Conservation (phyloP, 2,888 invertebrate species). For the Sesia bembeciformis region DNA sequence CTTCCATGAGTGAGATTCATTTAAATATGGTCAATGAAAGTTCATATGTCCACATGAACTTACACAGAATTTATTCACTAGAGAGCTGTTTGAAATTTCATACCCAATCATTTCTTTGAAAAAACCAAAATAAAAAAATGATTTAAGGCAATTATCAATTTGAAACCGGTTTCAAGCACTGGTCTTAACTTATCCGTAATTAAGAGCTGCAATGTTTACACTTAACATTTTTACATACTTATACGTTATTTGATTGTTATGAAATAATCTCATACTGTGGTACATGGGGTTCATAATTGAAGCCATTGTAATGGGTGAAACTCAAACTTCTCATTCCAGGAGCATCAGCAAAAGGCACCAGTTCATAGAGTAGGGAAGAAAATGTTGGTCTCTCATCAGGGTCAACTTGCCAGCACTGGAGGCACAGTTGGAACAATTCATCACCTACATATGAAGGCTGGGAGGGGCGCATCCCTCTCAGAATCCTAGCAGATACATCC, state of each 20-base stretch:
- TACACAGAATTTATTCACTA: too few species aligned
- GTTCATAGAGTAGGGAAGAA: slow-evolving; percentile 69
- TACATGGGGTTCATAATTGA: slow-evolving; percentile 57
- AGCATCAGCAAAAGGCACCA: slow-evolving; percentile 45
- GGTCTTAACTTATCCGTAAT: too few species aligned
- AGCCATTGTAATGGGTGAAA: slow-evolving; percentile 63
- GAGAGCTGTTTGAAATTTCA: too few species aligned
- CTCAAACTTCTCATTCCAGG: slow-evolving; percentile 48
- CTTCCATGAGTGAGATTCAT: too few species aligned
- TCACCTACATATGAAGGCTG: slow-evolving; percentile 84
- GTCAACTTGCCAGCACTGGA: slow-evolving; percentile 90
- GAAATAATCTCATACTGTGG: slow-evolving; percentile 59
- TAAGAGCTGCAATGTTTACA: too few species aligned
- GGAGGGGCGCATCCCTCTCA: slow-evolving; percentile 80
- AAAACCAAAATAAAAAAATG: too few species aligned
- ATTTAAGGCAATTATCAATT: too few species aligned
- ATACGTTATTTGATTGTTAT: slow-evolving; percentile 8
- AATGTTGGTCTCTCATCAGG: slow-evolving; percentile 86
- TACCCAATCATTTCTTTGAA: too few species aligned
- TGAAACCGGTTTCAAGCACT: too few species aligned
- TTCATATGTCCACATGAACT: too few species aligned
- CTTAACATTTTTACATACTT: too few species aligned
- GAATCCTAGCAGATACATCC: slow-evolving; percentile 79
- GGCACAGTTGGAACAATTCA: slow-evolving; percentile 86
- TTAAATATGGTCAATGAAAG: too few species aligned